phyloP scores from a whole-genome alignment of 1,140 invertebrate genomes.

The Notospermus geniculatus region DNA sequence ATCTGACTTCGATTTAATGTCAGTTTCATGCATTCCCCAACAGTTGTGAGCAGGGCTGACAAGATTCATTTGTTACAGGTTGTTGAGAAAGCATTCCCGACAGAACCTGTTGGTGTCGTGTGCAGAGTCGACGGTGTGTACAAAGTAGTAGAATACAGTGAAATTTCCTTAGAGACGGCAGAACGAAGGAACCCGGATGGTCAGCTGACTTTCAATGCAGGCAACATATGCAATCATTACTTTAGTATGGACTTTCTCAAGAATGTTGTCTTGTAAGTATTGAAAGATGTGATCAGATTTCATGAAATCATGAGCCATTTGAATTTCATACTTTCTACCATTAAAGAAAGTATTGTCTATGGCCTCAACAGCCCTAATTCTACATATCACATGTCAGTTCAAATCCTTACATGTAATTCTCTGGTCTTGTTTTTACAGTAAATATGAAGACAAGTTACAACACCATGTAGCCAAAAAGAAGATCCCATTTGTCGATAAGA shows the following conservation, averaged over 20 bases:
- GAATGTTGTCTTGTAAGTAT: constrained; percentile 57
- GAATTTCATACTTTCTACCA: too few species aligned
- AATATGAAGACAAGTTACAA: constrained; percentile 65
- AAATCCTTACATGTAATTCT: too few species aligned
- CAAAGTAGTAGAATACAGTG: constrained; percentile 93
- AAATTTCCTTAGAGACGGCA: constrained; percentile 84
- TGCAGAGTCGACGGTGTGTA: constrained; percentile 85
- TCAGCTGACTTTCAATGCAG: constrained; percentile 83
- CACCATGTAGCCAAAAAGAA: constrained; percentile 97
- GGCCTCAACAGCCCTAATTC: too few species aligned
- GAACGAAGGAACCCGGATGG: constrained; percentile 77
- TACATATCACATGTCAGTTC: too few species aligned
- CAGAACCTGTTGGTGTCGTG: constrained; percentile 92
- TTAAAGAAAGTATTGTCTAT: too few species aligned
- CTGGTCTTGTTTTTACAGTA: constrained; percentile 24
- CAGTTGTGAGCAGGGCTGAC: too few species aligned
- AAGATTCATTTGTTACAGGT: constrained; percentile 65
- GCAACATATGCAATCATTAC: constrained; percentile 98
- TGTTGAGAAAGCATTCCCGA: constrained; percentile 85
- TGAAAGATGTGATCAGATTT: too few species aligned
- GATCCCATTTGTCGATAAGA: constrained; percentile 80
- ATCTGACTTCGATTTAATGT: too few species aligned
- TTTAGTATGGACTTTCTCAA: constrained; percentile 85
- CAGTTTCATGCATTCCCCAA: too few species aligned
- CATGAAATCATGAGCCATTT: too few species aligned